Evolutionary conservation across 2,888 invertebrate species (phyloP).

Genomic region (Melinaea menophilus): DNA sequence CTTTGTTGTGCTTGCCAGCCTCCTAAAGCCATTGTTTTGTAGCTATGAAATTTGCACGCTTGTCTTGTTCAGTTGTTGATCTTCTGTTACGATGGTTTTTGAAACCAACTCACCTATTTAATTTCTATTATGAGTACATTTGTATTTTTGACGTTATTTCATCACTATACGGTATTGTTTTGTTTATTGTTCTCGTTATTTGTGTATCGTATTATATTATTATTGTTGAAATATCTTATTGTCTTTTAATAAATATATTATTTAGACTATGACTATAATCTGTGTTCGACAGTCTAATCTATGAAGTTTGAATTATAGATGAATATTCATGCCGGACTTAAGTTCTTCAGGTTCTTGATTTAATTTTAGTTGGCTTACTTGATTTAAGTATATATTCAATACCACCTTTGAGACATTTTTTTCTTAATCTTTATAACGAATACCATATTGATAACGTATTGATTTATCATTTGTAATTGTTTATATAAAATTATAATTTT

Average conservation of each 20-base stretch:
- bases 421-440: too few species aligned
- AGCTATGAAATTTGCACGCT: slow-evolving; percentile 47
- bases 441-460: too few species aligned
- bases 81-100: slow-evolving; percentile 14
- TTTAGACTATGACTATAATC: too few species aligned
- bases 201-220: background rate
- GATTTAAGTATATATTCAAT: background rate
- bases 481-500: slow-evolving; percentile 19
- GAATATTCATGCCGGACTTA: background rate
- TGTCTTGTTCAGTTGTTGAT: slow-evolving; percentile 19
- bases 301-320: background rate
- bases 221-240: background rate
- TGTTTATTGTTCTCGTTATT: background rate
- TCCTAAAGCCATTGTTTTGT: slow-evolving; percentile 51
- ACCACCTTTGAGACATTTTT: too few species aligned
- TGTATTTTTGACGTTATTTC: slow-evolving; percentile 2
- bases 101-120: slow-evolving; percentile 5
- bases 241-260: too few species aligned
- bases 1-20: slow-evolving; percentile 55
- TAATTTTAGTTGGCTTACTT: background rate
- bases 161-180: background rate
- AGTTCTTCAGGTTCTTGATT: background rate
- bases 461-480: background rate
- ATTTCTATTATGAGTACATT: slow-evolving; percentile 1
- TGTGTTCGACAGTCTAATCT: background rate